Evolutionary conservation across 2,797 vertebrate genomes (phyloP).

Genomic region (Helicolenus hilgendorfi): DNA sequence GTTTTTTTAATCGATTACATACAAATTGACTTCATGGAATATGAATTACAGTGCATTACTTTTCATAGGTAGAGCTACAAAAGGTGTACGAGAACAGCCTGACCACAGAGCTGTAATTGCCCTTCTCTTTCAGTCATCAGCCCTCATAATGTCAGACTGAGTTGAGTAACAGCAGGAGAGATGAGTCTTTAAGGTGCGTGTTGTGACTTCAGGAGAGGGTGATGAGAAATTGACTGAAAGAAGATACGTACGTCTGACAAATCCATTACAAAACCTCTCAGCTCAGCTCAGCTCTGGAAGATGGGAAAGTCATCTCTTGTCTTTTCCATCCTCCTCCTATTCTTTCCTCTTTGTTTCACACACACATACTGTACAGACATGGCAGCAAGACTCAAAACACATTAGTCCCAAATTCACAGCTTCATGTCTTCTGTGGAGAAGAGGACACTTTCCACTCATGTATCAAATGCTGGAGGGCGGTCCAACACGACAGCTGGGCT

Average conservation of each 20-base stretch:
- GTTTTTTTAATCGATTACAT: no score
- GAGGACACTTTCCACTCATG: slow-evolving; percentile 50
- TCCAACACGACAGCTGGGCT: slow-evolving; percentile 63
- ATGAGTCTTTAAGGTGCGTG: slow-evolving; percentile 14
- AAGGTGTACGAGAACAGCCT: no score
- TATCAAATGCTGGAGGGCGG: slow-evolving; percentile 27
- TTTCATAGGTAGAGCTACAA: no score
- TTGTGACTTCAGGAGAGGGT: neutral
- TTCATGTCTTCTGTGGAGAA: slow-evolving; percentile 45
- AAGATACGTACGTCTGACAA: slow-evolving; percentile 43
- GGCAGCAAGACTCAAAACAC: slow-evolving; percentile 32
- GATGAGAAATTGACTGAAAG: slow-evolving; percentile 46
- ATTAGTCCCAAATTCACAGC: slow-evolving; percentile 48
- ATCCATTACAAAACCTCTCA: slow-evolving; percentile 38
- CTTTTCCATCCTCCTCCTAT: neutral
- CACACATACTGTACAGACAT: slow-evolving; percentile 3
- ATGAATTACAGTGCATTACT: no score
- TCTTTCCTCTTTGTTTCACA: slow-evolving; percentile 14
- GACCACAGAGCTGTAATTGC: neutral
- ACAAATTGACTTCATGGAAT: no score
- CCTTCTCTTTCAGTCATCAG: slow-evolving; percentile 2
- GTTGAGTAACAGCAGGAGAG: slow-evolving; percentile 1
- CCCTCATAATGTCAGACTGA: neutral
- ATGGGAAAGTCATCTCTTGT: slow-evolving; percentile 56
- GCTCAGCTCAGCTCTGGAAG: neutral